phyloP scores from a whole-genome alignment of 2,888 invertebrate genomes.

The Drosophila anceps region DNA sequence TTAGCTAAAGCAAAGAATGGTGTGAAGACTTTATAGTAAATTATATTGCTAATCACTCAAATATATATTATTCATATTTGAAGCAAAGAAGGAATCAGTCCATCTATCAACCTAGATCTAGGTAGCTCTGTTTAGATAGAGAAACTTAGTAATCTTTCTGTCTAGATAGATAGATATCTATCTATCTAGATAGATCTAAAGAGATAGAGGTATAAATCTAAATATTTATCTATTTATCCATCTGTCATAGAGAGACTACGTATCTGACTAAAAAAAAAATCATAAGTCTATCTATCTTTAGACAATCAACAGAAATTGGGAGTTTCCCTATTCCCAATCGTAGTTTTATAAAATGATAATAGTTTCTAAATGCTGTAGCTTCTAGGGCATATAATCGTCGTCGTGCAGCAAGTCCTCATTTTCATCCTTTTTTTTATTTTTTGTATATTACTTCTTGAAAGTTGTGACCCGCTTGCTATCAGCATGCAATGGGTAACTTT shows the following conservation, averaged over 20 bases:
- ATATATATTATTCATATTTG: too few species aligned
- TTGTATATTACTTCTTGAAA: conserved; percentile 35
- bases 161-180: too few species aligned
- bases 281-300: neutral
- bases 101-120: too few species aligned
- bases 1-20: too few species aligned
- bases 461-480: conserved; percentile 61
- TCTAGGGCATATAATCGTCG: neutral
- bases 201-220: neutral
- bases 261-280: neutral
- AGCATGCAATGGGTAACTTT: conserved; percentile 59
- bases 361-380: neutral
- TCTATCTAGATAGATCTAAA: too few species aligned
- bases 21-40: too few species aligned
- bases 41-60: too few species aligned
- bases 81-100: too few species aligned
- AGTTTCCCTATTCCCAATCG: neutral
- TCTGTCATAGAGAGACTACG: neutral
- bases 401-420: neutral
- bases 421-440: neutral
- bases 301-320: neutral
- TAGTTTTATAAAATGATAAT: neutral
- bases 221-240: too few species aligned
- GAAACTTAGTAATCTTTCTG: too few species aligned
- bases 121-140: too few species aligned